Evolutionary conservation across 2,888 invertebrate genomes (phyloP), one percentile per base, ranked within the genome.

Genomic region (Venusia cambrica): DNA sequence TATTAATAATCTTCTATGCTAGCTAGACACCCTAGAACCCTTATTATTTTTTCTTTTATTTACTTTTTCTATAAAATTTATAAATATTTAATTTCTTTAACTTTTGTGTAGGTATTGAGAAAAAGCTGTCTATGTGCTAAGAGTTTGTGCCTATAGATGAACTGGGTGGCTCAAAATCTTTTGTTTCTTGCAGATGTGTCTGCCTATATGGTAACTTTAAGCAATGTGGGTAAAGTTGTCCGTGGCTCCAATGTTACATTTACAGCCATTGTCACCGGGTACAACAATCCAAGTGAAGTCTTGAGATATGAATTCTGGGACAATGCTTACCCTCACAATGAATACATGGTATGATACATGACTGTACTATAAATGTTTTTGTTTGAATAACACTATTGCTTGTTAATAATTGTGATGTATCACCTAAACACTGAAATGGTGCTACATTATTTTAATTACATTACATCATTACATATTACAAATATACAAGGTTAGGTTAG

Each of bases 231-330:
- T 4, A 92, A 93, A 24, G 90, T 91, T n/a, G 91, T 94, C 6
- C 75, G 90, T 31, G 95, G 94, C 9, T 92, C 92, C 2, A 91
- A 89, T 29, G 88, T 94, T 19, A 91, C 91, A 45, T 92, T 95
- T 61, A 89, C 73, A 47, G 93, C 92, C 7, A 85, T 87, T 43
- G 73, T 94, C 10, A 75, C 70, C 15, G 73, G 81, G 28, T 80
- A 78, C 25, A 59, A 55, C 4, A 6, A 21, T 19, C 22, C 37
- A 2, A 89, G 83, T 27, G 62, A 72, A 49, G 55, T 54, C 11
- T 52, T 77, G 1, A 65, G 70, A 48, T 93, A 89, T 75, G 72
- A 60, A 14, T 94, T 93, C 89, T 62, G 55, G 37, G 93, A 94
- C 69, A 85, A 90, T 77, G 90, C 87, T 1, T 72, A 89, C 5